Percentiles rank a stretch among this genome's conserved stretches.
Evolutionary conservation across 2,113 vertebrate genomes (phyloP).

Genomic region (Abramis brama): DNA sequence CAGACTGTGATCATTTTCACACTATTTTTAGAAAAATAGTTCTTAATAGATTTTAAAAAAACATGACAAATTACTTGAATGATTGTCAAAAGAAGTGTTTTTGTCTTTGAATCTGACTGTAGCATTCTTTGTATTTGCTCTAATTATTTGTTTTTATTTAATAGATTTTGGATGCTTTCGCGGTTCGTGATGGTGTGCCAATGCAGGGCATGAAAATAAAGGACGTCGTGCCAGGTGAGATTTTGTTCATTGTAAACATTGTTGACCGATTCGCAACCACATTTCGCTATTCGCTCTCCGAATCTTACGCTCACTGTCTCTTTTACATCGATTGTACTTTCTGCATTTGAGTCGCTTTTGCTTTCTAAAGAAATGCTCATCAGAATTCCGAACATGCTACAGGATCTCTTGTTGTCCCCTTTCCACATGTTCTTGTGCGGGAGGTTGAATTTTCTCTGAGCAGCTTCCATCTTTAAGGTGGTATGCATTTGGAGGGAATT

Average conservation of each 20-base stretch:
- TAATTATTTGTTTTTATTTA: slow-evolving; percentile 10
- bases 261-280: slow-evolving; percentile 40
- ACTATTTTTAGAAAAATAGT: neutral
- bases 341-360: slow-evolving; percentile 10
- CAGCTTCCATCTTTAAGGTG: slow-evolving; percentile 41
- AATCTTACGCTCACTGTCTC: slow-evolving; percentile 44
- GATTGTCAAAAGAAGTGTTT: neutral
- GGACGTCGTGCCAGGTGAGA: slow-evolving; percentile 80
- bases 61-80: neutral
- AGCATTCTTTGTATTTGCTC: neutral
- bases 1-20: neutral
- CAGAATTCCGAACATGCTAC: slow-evolving; percentile 11
- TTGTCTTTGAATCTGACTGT: neutral
- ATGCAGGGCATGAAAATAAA: slow-evolving; percentile 81
- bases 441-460: slow-evolving; percentile 42
- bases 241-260: neutral
- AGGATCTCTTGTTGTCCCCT: slow-evolving; percentile 45
- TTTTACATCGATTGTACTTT: slow-evolving; percentile 37
- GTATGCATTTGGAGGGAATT: slow-evolving; percentile 23
- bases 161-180: slow-evolving; percentile 79
- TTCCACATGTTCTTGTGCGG: slow-evolving; percentile 52
- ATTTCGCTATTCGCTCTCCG: slow-evolving; percentile 54
- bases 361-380: slow-evolving; percentile 4
- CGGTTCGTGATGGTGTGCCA: slow-evolving; percentile 74
- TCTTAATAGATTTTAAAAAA: neutral